A percentile compares a stretch with the other conserved stretches of the same genome.
These are phyloP conservation scores for Neoaliturus tenellus DNA, from an alignment of 2,888 invertebrate species.

Conservation along the genomic window DNA sequence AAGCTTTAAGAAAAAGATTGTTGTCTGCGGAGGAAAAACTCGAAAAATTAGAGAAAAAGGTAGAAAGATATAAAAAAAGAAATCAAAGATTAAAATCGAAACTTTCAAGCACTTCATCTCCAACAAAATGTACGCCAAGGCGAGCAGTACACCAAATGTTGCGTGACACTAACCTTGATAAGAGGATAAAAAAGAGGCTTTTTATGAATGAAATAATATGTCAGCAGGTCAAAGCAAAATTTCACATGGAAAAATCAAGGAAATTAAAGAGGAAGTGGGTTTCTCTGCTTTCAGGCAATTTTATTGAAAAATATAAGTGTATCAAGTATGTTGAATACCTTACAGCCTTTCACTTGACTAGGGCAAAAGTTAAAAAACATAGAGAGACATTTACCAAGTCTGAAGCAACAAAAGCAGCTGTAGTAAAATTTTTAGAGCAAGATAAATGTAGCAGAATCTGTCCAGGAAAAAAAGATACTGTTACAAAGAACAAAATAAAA, in stretches of 20 bases:
- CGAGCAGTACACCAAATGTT: background rate
- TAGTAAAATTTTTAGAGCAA: conserved; percentile 24
- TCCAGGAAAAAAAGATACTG: conserved; percentile 41
- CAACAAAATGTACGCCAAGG: background rate
- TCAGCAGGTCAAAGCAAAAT: conserved; percentile 17
- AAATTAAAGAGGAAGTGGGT: conserved; percentile 42
- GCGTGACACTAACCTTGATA: background rate
- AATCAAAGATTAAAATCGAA: conserved; percentile 34
- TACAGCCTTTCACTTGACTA: background rate
- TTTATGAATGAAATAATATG: conserved; percentile 38
- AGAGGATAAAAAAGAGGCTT: background rate
- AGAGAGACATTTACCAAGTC: conserved; percentile 10
- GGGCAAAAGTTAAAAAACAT: conserved; percentile 29
- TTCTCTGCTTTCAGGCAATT: background rate
- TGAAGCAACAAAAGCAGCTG: background rate
- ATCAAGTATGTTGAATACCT: conserved; percentile 35
- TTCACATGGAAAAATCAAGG: conserved; percentile 33
- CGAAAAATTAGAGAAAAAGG: conserved; percentile 18
- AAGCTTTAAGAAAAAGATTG: conserved; percentile 41
- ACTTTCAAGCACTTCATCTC: background rate
- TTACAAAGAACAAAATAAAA: conserved; percentile 45
- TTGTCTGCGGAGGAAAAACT: background rate
- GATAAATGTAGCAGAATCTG: conserved; percentile 45
- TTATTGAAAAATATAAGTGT: conserved; percentile 29
- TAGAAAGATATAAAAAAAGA: background rate